Percentiles rank a stretch among this genome's conserved stretches.
Conservation (phyloP, 2,797 vertebrate genomes). For the Hemibagrus guttatus region DNA sequence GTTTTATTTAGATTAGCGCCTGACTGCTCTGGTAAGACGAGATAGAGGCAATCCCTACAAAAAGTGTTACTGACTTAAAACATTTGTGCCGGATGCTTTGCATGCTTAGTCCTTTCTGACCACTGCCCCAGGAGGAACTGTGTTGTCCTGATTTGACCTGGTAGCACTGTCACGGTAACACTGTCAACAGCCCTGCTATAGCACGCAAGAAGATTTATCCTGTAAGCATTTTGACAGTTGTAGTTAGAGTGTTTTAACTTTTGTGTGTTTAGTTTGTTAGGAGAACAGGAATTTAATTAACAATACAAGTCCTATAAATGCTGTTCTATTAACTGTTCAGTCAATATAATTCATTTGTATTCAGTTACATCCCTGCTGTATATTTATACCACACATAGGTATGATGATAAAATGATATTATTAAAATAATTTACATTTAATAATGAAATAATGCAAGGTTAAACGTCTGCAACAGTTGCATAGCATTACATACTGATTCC, state of each 20-base stretch:
- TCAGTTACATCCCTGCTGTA: too few relatives aligned
- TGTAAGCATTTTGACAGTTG: slow-evolving; percentile 52
- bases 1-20: slow-evolving; percentile 30
- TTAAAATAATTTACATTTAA: background rate
- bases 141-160: slow-evolving; percentile 62
- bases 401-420: background rate
- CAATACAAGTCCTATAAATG: slow-evolving; percentile 50
- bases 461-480: background rate
- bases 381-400: background rate
- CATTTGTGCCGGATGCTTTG: slow-evolving; percentile 34
- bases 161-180: slow-evolving; percentile 44
- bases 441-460: background rate
- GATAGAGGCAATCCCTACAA: slow-evolving; percentile 33
- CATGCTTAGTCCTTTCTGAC: slow-evolving; percentile 22
- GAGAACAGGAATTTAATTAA: slow-evolving; percentile 61
- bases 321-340: background rate
- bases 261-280: slow-evolving; percentile 20
- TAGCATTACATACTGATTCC: background rate
- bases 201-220: slow-evolving; percentile 58
- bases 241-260: slow-evolving; percentile 39
- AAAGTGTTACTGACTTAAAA: slow-evolving; percentile 57
- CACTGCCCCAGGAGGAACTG: background rate
- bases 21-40: slow-evolving; percentile 11
- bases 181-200: slow-evolving; percentile 51
- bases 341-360: background rate